A percentile compares a stretch with the other conserved stretches of the same genome.
Conservation (phyloP, 2,797 vertebrate genomes). For the Garrulus glandarius region DNA sequence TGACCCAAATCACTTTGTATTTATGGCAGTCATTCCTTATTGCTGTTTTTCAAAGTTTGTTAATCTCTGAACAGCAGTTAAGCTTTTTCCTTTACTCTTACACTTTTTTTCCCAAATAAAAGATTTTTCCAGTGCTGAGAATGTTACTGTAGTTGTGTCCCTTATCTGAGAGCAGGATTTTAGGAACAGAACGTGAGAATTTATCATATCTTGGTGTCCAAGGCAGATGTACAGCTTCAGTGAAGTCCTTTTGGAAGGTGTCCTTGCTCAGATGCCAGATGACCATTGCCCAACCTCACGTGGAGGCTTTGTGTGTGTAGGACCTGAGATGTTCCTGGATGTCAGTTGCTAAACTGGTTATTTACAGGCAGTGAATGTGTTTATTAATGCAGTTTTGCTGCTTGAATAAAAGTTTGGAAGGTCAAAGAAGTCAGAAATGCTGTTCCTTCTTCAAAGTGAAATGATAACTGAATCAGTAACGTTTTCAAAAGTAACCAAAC, state of each 20-base stretch:
- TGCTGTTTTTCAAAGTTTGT: background rate
- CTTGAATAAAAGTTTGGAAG: background rate
- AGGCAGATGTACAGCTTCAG: background rate
- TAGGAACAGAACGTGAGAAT: background rate
- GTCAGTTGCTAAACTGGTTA: background rate
- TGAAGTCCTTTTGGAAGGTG: background rate
- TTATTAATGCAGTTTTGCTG: background rate
- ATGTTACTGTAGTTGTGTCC: background rate
- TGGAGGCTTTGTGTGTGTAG: background rate
- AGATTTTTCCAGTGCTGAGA: background rate
- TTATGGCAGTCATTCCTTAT: background rate
- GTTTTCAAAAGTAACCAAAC: background rate
- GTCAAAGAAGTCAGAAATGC: background rate
- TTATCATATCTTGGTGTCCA: background rate
- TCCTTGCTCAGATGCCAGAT: background rate
- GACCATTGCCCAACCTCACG: rapidly evolving
- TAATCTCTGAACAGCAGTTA: background rate
- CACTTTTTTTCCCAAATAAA: rapidly evolving
- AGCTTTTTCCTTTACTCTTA: background rate
- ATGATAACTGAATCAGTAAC: background rate
- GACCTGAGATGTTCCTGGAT: background rate
- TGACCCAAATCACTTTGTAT: background rate
- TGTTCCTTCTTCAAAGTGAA: background rate
- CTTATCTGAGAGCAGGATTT: background rate
- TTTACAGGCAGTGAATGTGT: background rate